A percentile compares a stretch with the other conserved stretches of the same genome.
phyloP scores from a whole-genome alignment of 1,140 invertebrate genomes.

The Sinonovacula constricta region DNA sequence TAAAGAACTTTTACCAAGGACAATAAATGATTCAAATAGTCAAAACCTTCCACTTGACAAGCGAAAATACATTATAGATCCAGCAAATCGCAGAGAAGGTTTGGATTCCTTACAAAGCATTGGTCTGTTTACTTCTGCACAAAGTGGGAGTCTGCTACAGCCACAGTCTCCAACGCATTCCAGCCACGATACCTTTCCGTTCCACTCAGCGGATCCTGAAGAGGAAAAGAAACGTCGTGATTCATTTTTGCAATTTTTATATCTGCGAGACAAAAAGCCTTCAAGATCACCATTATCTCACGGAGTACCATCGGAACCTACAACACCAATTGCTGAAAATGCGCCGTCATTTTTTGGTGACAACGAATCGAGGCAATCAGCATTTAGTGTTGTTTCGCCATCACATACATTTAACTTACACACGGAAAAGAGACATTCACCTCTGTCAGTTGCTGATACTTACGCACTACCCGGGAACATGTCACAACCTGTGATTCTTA shows the following conservation, averaged over 20 bases:
- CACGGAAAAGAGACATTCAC: too few species aligned
- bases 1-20: slow-evolving; percentile 4
- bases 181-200: background rate
- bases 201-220: background rate
- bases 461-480: too few species aligned
- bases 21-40: slow-evolving; percentile 1
- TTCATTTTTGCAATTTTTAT: slow-evolving; percentile 19
- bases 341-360: background rate
- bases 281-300: background rate
- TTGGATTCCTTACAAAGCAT: too few species aligned
- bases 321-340: background rate
- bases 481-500: too few species aligned
- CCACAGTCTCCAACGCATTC: background rate
- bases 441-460: too few species aligned
- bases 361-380: background rate
- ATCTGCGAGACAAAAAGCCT: slow-evolving; percentile 22
- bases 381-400: background rate
- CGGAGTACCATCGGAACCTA: background rate
- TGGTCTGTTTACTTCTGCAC: too few species aligned
- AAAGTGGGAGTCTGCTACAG: background rate
- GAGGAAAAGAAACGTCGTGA: slow-evolving; percentile 12
- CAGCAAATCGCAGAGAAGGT: background rate
- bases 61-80: slow-evolving; percentile 48
- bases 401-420: too few species aligned
- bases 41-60: slow-evolving; percentile 47